Base-by-base conservation (phyloP, 2,888 invertebrate genomes). In the Antitype chi region DNA sequence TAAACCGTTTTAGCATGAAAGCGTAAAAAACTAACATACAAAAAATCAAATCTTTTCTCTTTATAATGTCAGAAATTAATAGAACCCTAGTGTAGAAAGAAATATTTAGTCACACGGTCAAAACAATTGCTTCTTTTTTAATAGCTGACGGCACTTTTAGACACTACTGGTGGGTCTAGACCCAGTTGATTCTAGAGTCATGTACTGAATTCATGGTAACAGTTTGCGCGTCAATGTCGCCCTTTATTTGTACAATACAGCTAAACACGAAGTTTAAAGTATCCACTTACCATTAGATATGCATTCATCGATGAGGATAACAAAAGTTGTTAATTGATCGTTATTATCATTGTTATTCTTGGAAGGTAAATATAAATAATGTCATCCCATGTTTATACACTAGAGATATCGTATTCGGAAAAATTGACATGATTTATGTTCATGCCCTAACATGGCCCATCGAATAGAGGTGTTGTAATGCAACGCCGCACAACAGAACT, bases 381-480 rank as follows among this genome's bases (percentile, higher is more conserved):
- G 52, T 43, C 9, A 75, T 53, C 32, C 28, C 28, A 43, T 67
- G 49, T 64, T 55, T 32, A 47, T 53, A 55, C n/a, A 55, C n/a
- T 38, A 78, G 9, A 73, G 43, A 53, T 78, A 55, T 73, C 43
- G 6, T 60, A 25, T 32, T 9, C 17, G 43, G 38, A 53, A 32
- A 15, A 52, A 59, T 47, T 5, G 32, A n/a, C 47, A 66, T 66
- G 71, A 66, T 60, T 47, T 15, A 28, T 62, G 53, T 20, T 25
- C 59, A 28, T 67, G 15, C 28, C 72, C 38, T 62, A 52, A 52
- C 38, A 57, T 57, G 73, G 57, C 15, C 43, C 53, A 47, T 49
- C 20, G n/a, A 38, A 8, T 55, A n/a, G 25, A 49, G 69, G 43
- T 59, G 32, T 28, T 70, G 52, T 72, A 57, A 49, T 55, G 38